Conservation (phyloP, 2,888 invertebrate species). For the Pseudanteris insignis region DNA sequence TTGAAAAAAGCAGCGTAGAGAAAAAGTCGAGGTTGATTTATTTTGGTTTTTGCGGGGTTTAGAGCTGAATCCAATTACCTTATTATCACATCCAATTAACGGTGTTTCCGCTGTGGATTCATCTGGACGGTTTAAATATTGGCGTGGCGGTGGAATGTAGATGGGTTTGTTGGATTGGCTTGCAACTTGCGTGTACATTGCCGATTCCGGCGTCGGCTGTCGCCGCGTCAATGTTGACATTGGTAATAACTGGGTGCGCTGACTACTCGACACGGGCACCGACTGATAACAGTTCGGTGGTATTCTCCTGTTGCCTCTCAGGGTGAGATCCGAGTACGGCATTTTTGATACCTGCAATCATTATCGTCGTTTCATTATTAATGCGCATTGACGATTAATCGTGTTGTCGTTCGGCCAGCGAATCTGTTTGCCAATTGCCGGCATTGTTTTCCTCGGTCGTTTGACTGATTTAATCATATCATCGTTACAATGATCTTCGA, state of each 20-base stretch:
- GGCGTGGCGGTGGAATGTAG: slow-evolving; percentile 62
- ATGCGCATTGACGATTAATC: background rate
- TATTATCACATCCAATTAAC: slow-evolving; percentile 63
- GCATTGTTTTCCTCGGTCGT: background rate
- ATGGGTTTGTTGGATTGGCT: slow-evolving; percentile 59
- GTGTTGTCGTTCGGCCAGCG: background rate
- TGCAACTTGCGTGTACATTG: slow-evolving; percentile 61
- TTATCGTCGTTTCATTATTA: slow-evolving; percentile 3
- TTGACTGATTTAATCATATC: background rate
- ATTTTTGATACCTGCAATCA: slow-evolving; percentile 55
- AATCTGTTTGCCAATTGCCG: background rate
- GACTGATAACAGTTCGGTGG: slow-evolving; percentile 63
- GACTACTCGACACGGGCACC: slow-evolving; percentile 57
- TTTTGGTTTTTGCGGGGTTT: slow-evolving; percentile 5
- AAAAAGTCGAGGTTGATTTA: background rate
- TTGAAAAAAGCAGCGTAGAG: background rate
- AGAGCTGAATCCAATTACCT: slow-evolving; percentile 51
- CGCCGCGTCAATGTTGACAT: slow-evolving; percentile 62
- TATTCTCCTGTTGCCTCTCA: slow-evolving; percentile 58
- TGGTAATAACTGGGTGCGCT: slow-evolving; percentile 60
- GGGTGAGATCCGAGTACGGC: slow-evolving; percentile 60
- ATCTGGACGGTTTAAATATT: slow-evolving; percentile 57
- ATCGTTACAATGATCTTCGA: too few species aligned
- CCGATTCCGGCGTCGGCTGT: slow-evolving; percentile 57
- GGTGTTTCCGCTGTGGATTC: slow-evolving; percentile 63